A percentile compares a stretch with the other conserved stretches of the same genome.
Conservation (phyloP, 2,797 vertebrate genomes). For the Chelon auratus region DNA sequence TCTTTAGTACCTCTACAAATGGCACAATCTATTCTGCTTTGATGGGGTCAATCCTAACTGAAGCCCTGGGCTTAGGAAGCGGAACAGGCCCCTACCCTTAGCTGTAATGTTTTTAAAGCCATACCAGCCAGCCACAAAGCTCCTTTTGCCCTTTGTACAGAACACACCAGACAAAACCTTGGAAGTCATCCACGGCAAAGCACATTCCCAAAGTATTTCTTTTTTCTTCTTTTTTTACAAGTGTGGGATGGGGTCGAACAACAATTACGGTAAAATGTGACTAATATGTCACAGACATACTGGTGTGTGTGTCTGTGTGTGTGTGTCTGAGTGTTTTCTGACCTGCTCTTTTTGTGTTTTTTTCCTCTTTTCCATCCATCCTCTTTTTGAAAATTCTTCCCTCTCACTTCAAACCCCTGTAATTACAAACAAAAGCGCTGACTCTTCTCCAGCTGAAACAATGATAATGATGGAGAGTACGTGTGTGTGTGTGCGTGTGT, state of each 20-base stretch:
- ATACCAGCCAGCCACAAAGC: conserved; percentile 80
- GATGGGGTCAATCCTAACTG: conserved; percentile 77
- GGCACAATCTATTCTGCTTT: conserved; percentile 73
- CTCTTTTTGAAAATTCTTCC: conserved; percentile 75
- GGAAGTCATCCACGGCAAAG: conserved; percentile 81
- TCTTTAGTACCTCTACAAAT: conserved; percentile 76
- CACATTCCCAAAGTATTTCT: conserved; percentile 82
- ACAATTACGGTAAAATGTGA: conserved; percentile 89
- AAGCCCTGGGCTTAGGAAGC: conserved; percentile 78
- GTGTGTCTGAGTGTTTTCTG: conserved; percentile 69
- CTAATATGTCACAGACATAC: conserved; percentile 87
- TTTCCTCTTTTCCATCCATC: conserved; percentile 74
- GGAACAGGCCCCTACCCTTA: conserved; percentile 74
- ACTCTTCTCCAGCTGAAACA: conserved; percentile 84
- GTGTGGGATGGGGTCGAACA: conserved; percentile 84
- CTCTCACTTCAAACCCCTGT: conserved; percentile 84
- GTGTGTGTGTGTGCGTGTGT: conserved; percentile 46
- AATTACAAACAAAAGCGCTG: conserved; percentile 88
- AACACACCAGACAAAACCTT: conserved; percentile 84
- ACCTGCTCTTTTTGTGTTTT: conserved; percentile 68
- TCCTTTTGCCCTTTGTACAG: conserved; percentile 80
- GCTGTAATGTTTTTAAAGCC: conserved; percentile 80
- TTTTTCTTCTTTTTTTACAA: conserved; percentile 78
- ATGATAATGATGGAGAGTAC: conserved; percentile 84
- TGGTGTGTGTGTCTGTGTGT: conserved; percentile 71